These are phyloP conservation scores for Acanthiza pusilla DNA, from an alignment of 2,797 vertebrate genomes.

Conservation along the genomic window DNA sequence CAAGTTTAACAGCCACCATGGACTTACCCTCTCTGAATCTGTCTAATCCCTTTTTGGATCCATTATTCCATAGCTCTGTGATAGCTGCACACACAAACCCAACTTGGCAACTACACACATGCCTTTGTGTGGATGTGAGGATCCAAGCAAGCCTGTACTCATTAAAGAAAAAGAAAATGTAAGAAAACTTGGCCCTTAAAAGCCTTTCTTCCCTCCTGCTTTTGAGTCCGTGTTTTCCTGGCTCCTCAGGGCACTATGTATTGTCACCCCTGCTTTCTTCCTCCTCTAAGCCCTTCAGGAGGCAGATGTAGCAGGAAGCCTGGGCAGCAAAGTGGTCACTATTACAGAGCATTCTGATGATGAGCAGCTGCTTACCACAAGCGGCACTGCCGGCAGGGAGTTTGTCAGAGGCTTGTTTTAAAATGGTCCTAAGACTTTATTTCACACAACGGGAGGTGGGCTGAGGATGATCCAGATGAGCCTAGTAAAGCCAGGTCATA, in stretches of 20 bases:
- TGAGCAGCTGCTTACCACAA: background rate
- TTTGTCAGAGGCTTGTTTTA: background rate
- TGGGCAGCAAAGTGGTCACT: background rate
- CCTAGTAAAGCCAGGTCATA: background rate
- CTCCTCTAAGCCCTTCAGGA: background rate
- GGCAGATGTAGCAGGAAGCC: background rate
- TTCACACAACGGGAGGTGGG: background rate
- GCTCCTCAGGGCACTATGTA: background rate
- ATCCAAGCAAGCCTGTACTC: background rate
- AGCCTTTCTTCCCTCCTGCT: background rate
- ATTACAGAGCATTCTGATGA: background rate
- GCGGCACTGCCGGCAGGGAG: rapidly evolving
- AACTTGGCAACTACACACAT: background rate
- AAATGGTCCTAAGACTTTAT: background rate
- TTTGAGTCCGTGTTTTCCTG: background rate
- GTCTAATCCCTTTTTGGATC: slow-evolving; percentile 26
- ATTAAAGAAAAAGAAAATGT: background rate
- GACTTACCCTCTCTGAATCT: slow-evolving; percentile 22
- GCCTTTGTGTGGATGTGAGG: background rate
- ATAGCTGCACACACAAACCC: background rate
- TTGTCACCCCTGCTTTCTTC: background rate
- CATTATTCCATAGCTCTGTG: background rate
- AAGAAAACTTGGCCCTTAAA: background rate
- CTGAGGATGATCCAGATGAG: background rate
- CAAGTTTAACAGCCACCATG: slow-evolving; percentile 5